Evolutionary conservation across 2,113 vertebrate species (phyloP), one percentile per base, ranked within the genome.

Genomic region (Taurulus bubalis): DNA sequence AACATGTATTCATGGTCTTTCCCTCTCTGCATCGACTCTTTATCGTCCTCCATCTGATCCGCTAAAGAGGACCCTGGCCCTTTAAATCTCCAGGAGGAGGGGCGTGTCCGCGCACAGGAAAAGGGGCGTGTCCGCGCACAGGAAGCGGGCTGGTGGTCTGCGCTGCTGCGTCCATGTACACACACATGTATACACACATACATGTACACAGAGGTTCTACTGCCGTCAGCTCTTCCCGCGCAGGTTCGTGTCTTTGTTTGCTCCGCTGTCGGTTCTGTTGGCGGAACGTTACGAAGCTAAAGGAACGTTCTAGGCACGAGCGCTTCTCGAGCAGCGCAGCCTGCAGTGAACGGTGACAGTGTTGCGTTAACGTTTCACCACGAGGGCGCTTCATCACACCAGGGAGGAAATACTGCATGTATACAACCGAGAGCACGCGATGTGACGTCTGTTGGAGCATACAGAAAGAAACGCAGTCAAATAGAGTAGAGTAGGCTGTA

Each of bases 11-110:
- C 42, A 15, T 45, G 40, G 40, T 11, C 34, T 34, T 32, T 34
- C 34, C 34, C 34, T 34, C 34, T 34, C 4, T 34, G 3, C 34
- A 2, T 32, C 30, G 2, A 2, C 34, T 6, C 2, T 34, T 4
- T 34, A 1, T 3, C 34, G 34, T 34, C 34, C 34, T 34, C 30
- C 34, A 34, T 34, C 34, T 34, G 3, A 34, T 6, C 34, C 5
- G 3, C 7, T 0, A 56, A 18, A 58, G 28, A 22, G 14, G 3
- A 24, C 18, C 45, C 0, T 62, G 71, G 40, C 12, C 58, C 77
- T 80, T 85, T 85, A 76, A 85, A 53, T 59, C 15, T 15, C n/a
- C 2, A 40, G 55, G 64, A 15, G 32, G 47, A 3, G 56, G 68
- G 26, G 40, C 22, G 71, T 42, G 8, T 28, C n/a, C 8, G 0